Evolutionary conservation across 2,888 invertebrate species (phyloP).

Genomic region (Standfussiana lucernea): DNA sequence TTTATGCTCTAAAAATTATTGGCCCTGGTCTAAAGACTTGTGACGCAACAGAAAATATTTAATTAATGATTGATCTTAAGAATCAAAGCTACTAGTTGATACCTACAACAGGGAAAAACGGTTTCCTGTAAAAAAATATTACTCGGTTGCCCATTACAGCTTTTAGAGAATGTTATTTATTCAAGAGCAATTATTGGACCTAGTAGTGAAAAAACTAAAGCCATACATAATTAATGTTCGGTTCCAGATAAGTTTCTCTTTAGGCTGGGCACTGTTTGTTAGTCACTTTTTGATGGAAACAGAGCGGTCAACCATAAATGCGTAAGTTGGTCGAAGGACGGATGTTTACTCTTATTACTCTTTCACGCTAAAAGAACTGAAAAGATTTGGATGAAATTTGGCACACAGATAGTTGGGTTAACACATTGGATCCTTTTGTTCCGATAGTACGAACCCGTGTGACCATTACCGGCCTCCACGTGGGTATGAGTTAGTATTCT

Average conservation of each 20-base stretch:
- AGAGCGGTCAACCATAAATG: neutral
- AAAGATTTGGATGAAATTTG: neutral
- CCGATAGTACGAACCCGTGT: too few species aligned
- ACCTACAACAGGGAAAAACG: neutral
- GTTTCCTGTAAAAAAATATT: neutral
- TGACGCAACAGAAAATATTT: neutral
- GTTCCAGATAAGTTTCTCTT: neutral
- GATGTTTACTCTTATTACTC: neutral
- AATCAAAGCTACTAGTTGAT: neutral
- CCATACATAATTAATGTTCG: neutral
- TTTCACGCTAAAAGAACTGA: neutral
- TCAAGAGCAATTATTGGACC: neutral
- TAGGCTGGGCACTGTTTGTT: neutral
- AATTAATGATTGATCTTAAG: neutral
- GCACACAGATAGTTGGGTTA: neutral
- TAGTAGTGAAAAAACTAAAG: neutral
- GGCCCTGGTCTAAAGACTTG: too few species aligned
- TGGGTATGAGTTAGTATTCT: too few species aligned
- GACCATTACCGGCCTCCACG: neutral
- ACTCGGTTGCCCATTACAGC: neutral
- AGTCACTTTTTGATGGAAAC: neutral
- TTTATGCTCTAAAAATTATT: too few species aligned
- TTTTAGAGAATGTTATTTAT: neutral
- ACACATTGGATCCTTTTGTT: neutral
- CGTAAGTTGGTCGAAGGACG: neutral